phyloP scores from a whole-genome alignment of 2,888 invertebrate genomes.

The Encarsia formosa region DNA sequence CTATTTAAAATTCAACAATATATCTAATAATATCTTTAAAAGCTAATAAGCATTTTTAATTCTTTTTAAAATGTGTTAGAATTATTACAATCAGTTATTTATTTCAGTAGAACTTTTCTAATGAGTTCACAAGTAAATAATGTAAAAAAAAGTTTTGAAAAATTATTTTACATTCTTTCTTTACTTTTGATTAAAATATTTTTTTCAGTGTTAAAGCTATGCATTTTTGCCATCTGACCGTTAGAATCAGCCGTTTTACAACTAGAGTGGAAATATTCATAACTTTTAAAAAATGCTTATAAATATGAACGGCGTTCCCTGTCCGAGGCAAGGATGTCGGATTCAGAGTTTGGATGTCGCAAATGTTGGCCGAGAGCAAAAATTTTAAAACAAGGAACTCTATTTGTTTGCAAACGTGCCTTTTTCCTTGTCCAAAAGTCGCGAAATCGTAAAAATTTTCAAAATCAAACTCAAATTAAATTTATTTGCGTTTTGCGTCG shows the following conservation, averaged over 20 bases:
- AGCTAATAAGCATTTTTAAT: too few species aligned
- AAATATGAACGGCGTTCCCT: conserved; percentile 10
- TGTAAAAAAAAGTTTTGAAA: too few species aligned
- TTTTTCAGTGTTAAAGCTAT: conserved; percentile 19
- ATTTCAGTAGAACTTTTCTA: too few species aligned
- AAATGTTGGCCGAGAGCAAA: background rate
- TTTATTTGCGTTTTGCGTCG: conserved; percentile 1
- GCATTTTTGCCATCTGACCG: background rate
- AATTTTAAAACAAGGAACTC: background rate
- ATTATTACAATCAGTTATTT: too few species aligned
- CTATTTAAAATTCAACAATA: too few species aligned
- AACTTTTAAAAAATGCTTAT: conserved; percentile 21
- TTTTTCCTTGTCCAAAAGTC: background rate
- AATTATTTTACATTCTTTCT: too few species aligned
- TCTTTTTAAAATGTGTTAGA: too few species aligned
- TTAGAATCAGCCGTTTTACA: conserved; percentile 7
- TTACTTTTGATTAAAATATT: conserved; percentile 2
- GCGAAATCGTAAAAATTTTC: background rate
- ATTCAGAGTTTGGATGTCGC: conserved; percentile 8
- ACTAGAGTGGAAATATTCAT: conserved; percentile 24
- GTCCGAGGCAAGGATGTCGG: conserved; percentile 20
- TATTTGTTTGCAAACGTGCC: background rate
- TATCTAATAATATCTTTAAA: too few species aligned
- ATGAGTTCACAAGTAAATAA: too few species aligned
- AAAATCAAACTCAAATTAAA: background rate